Base-by-base conservation (phyloP, 2,113 vertebrate species). In the Trogon surrucura region DNA sequence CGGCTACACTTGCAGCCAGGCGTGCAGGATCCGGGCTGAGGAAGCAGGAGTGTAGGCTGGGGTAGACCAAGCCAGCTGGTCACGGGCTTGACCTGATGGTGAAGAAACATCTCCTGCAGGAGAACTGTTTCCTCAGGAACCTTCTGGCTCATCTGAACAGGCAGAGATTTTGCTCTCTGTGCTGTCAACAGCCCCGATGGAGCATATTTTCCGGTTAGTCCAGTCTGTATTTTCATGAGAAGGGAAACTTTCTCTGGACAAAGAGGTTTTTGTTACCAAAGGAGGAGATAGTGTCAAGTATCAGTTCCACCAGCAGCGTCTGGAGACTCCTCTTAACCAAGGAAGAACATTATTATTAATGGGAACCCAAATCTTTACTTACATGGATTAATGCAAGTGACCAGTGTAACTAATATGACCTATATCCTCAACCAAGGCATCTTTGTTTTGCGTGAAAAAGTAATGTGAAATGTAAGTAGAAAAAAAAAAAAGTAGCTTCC, bases 21-120 rank as follows among this genome's bases (percentile, higher is more conserved):
- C 38, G 9, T 6, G 19, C n/a, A 54, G 72, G 53, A 54, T 36
- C 57, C 45, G 0, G 2, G 44, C 1, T 16, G 47, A 47, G 11
- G 30, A 45, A 32, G n/a, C 1, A 47, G 51, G 18, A 69, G 47
- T 13, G 22, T 7, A 10, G 58, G 48, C 64, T 84, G 69, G 38
- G 22, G 38, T 48, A 92, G 53, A 65, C 11, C 16, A 5, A 56
- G 44, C 13, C 38, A 61, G 32, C 21, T 45, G 77, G 50, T 32
- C 9, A 3, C 1, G 1, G 38, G 22, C 21, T 30, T 71, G 81
- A 82, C 27, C 34, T 27, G 44, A 13, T n/a, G 51, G 29, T 70
- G 38, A 78, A 25, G 48, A 84, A 78, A 58, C 19, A 50, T 53
- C 20, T 74, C 61, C 17, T 47, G 26, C 57, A 47, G 51, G 64